Percentiles rank a stretch among this genome's conserved stretches.
These are phyloP conservation scores for Chalcosyrphus nemorum DNA, from an alignment of 2,888 invertebrate species.

Conservation along the genomic window DNA sequence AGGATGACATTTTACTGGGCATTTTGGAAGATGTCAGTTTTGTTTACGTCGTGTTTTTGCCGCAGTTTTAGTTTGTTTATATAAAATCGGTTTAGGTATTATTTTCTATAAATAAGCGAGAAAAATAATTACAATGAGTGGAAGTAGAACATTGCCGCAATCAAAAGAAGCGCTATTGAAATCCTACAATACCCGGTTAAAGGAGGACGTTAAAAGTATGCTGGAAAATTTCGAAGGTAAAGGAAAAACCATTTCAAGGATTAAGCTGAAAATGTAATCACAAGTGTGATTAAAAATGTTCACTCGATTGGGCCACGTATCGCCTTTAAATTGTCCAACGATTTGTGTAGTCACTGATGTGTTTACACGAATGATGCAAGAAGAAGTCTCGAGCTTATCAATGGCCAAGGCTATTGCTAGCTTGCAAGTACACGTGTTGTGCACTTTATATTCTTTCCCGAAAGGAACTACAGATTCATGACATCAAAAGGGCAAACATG, in stretches of 20 bases:
- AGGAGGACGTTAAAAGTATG: conserved; percentile 98
- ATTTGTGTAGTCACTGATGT: too few species aligned
- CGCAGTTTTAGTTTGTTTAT: neutral
- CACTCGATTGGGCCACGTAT: neutral
- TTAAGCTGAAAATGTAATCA: neutral
- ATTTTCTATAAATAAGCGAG: neutral
- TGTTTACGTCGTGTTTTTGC: conserved; percentile 16
- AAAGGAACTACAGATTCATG: too few species aligned
- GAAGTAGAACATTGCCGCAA: conserved; percentile 88
- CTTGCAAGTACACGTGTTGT: too few species aligned
- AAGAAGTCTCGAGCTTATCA: too few species aligned
- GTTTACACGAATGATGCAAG: too few species aligned
- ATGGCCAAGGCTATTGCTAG: too few species aligned
- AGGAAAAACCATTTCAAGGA: neutral
- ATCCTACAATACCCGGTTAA: conserved; percentile 96
- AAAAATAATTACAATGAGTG: conserved; percentile 71
- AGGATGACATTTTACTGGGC: conserved; percentile 4
- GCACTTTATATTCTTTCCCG: too few species aligned
- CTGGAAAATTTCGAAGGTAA: conserved; percentile 97
- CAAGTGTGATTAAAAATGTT: neutral
- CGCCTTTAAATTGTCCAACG: too few species aligned
- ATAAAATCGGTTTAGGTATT: neutral
- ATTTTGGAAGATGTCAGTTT: conserved; percentile 5
- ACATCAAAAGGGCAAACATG: too few species aligned
- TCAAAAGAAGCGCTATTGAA: conserved; percentile 97